Evolutionary conservation across 2,113 vertebrate genomes (phyloP), one percentile per base, ranked within the genome.

Genomic region (Hystrix brachyura): DNA sequence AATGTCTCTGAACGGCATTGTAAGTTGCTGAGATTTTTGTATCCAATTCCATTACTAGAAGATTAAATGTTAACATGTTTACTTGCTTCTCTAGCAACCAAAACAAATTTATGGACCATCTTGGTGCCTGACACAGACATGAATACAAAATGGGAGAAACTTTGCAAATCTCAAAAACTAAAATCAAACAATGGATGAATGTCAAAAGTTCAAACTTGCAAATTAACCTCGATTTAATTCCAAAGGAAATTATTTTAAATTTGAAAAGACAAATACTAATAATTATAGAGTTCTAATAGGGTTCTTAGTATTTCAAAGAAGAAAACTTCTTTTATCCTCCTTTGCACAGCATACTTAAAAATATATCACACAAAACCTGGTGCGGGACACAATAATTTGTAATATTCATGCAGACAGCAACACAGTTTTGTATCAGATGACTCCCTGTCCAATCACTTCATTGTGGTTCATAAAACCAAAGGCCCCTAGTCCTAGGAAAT

Each of bases 1-100:
- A 99, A 99, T 98, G 98, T 98, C 99, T 99, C 97, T 96, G 97
- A 98, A 98, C 96, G 94, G 67, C 98, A 91, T 95, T 98, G 90
- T 96, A 98, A 99, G 99, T 99, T 99, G 97, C 97, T 98, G 95
- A 97, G 97, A 98, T 98, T 98, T 98, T 98, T 98, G 97, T 97
- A 98, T 98, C 96, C 78, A 65, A 98, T 97, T 97, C 98, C 98
- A 98, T 98, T 98, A 98, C 97, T 98, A 97, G 95, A 98, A 98
- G 98, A 99, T 98, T 98, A 98, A 99, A 98, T 97, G 98, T 96
- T 98, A 98, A 98, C 98, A 98, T 98, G 98, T 98, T 99, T 99
- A 98, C 97, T 99, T 98, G 98, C 59, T 97, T 91, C 96, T 98
- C 98, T 98, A 98, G 95, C 96, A 98, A 98, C 97, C 98, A 98